Conservation (phyloP, 2,797 vertebrate genomes). For the Netta rufina region DNA sequence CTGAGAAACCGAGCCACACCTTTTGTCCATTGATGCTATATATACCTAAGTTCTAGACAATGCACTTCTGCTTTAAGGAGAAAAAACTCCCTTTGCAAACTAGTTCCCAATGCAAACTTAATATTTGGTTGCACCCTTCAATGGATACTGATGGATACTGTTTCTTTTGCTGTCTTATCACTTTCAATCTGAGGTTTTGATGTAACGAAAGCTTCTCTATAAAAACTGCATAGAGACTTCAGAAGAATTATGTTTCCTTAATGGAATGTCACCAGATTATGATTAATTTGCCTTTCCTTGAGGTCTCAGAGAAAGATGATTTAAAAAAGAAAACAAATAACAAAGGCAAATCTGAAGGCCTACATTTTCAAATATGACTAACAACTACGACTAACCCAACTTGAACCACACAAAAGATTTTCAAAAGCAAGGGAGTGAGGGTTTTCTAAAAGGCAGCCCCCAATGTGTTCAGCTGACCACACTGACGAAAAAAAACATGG, state of each 20-base stretch:
- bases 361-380: neutral
- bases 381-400: neutral
- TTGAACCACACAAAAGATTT: neutral
- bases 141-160: neutral
- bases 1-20: neutral
- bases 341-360: neutral
- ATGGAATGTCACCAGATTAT: slow-evolving; percentile 17
- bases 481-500: neutral
- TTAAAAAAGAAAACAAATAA: slow-evolving; percentile 21
- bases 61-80: neutral
- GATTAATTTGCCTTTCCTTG: slow-evolving; percentile 48
- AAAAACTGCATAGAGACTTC: slow-evolving; percentile 44
- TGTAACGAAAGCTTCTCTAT: slow-evolving; percentile 8
- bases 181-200: slow-evolving; percentile 24
- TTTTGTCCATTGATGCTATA: neutral
- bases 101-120: slow-evolving; percentile 3
- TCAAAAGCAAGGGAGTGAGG: neutral
- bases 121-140: neutral
- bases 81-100: neutral
- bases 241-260: slow-evolving; percentile 46
- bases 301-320: slow-evolving; percentile 18
- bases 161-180: slow-evolving; percentile 33
- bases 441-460: neutral
- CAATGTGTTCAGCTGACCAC: neutral
- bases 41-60: neutral